Evolutionary conservation across 2,113 vertebrate species (phyloP).

Genomic region (Archilochus colubris): DNA sequence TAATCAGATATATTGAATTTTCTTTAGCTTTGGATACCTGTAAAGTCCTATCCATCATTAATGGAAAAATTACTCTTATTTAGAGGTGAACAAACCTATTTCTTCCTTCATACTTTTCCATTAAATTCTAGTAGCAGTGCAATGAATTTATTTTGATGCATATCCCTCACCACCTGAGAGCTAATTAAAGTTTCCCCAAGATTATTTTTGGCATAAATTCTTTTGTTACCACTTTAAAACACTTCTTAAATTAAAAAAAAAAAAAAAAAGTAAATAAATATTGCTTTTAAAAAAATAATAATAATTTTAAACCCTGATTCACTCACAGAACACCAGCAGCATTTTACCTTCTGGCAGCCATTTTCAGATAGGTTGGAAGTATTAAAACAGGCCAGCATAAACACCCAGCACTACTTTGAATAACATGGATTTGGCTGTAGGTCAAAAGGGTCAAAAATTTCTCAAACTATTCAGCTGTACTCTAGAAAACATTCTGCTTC

Average conservation of each 20-base stretch:
- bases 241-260: background rate
- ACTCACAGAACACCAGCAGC: background rate
- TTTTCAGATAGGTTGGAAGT: conserved; percentile 30
- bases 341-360: background rate
- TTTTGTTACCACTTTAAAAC: conserved; percentile 7
- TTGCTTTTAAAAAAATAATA: no score
- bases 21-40: background rate
- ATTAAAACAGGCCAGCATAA: conserved; percentile 44
- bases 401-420: conserved; percentile 23
- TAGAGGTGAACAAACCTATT: background rate
- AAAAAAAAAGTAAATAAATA: background rate
- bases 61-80: background rate
- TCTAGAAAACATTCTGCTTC: conserved; percentile 33
- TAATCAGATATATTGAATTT: background rate
- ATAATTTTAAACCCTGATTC: background rate
- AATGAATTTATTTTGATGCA: background rate
- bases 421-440: conserved; percentile 55
- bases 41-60: background rate
- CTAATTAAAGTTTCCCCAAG: background rate
- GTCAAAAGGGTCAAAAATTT: conserved; percentile 42
- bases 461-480: conserved; percentile 40
- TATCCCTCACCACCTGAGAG: background rate
- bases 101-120: background rate
- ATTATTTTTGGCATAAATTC: background rate
- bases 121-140: background rate